Percentiles rank a stretch among this genome's conserved stretches.
phyloP scores from a whole-genome alignment of 2,113 vertebrate species.

The Ictidomys tridecemlineatus region DNA sequence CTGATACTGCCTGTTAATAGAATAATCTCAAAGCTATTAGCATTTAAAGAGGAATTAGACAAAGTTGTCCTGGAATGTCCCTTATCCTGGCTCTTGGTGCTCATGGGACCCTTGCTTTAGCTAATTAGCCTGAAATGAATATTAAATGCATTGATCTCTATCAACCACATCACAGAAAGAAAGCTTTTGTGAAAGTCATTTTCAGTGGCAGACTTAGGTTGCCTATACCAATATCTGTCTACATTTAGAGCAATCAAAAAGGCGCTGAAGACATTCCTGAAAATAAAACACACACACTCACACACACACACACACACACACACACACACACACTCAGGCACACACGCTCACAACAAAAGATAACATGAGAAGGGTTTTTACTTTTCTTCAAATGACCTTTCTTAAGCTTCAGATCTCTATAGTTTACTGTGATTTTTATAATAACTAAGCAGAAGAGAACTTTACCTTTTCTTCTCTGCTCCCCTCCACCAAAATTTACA shows the following conservation, averaged over 20 bases:
- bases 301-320: neutral
- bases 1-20: constrained; percentile 76
- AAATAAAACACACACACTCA: neutral
- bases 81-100: constrained; percentile 68
- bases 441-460: neutral
- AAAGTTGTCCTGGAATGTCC: constrained; percentile 75
- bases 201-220: constrained; percentile 53
- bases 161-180: constrained; percentile 55
- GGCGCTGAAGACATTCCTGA: neutral
- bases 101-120: constrained; percentile 72
- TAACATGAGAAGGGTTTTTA: neutral
- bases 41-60: constrained; percentile 83
- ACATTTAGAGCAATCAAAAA: neutral
- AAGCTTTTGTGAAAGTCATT: constrained; percentile 69
- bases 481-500: neutral
- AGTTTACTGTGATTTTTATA: constrained; percentile 48
- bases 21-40: constrained; percentile 84
- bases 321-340: neutral
- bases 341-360: neutral
- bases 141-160: constrained; percentile 79
- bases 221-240: neutral
- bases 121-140: constrained; percentile 81
- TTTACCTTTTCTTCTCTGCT: neutral
- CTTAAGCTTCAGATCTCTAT: neutral
- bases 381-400: constrained; percentile 17